Evolutionary conservation across 2,113 vertebrate genomes (phyloP).

Genomic region (Eclectus roratus): DNA sequence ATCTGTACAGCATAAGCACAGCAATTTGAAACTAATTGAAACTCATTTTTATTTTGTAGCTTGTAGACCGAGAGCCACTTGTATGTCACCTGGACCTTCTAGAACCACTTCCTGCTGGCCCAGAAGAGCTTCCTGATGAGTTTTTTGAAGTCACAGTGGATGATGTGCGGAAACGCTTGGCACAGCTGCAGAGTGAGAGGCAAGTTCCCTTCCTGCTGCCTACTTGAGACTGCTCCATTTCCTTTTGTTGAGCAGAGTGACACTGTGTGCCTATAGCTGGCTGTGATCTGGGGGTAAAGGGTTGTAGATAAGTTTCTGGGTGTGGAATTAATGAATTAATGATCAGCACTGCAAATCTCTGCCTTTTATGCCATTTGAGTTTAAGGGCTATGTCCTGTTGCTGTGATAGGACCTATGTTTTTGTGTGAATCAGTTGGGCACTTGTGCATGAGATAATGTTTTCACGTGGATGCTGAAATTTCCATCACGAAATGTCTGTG

Average conservation of each 20-base stretch:
- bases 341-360: neutral
- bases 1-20: neutral
- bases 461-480: neutral
- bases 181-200: conserved; percentile 94
- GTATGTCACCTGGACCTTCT: conserved; percentile 86
- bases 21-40: neutral
- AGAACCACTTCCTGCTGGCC: conserved; percentile 7
- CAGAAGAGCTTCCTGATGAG: conserved; percentile 84
- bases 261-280: neutral
- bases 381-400: neutral
- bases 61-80: conserved; percentile 79
- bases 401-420: neutral
- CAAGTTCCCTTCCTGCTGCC: conserved; percentile 58
- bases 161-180: conserved; percentile 89
- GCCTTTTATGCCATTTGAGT: neutral
- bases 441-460: neutral
- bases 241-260: neutral
- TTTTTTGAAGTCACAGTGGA: conserved; percentile 96
- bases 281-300: neutral
- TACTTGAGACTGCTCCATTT: neutral
- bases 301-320: neutral
- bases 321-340: neutral
- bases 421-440: neutral
- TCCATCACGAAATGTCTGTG: neutral
- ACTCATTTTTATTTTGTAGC: conserved; percentile 42